These are phyloP conservation scores for Calameuta filiformis DNA, from an alignment of 2,888 invertebrate species.

Conservation along the genomic window DNA sequence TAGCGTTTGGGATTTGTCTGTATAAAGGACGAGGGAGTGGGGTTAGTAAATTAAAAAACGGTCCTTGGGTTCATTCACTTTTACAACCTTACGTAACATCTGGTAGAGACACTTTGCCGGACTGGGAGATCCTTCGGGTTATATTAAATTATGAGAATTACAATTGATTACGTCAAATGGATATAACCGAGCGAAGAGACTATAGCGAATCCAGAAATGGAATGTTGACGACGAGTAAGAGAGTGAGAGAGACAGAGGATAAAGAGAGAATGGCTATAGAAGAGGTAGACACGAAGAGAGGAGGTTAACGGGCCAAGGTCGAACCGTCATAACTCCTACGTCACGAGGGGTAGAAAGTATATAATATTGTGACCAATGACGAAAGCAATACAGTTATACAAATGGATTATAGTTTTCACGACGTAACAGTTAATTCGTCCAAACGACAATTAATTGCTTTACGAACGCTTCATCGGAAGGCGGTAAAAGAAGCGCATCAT, in stretches of 20 bases:
- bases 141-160: neutral
- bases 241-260: constrained; percentile 7
- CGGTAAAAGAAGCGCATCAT: neutral
- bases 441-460: neutral
- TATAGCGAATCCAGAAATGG: neutral
- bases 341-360: neutral
- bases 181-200: neutral
- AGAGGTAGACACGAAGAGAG: neutral
- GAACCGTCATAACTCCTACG: neutral
- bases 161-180: neutral
- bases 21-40: no score
- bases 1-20: neutral
- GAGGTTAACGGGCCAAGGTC: neutral
- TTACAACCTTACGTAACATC: neutral
- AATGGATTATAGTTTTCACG: neutral
- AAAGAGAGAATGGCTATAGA: neutral
- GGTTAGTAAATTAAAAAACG: neutral
- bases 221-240: neutral
- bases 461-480: neutral
- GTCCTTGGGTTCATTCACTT: neutral
- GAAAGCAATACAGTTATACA: neutral
- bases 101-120: neutral
- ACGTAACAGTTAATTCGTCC: neutral
- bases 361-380: neutral
- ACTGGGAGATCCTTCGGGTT: neutral